phyloP scores from a whole-genome alignment of 2,797 vertebrate genomes.

The Danio tinwini region DNA sequence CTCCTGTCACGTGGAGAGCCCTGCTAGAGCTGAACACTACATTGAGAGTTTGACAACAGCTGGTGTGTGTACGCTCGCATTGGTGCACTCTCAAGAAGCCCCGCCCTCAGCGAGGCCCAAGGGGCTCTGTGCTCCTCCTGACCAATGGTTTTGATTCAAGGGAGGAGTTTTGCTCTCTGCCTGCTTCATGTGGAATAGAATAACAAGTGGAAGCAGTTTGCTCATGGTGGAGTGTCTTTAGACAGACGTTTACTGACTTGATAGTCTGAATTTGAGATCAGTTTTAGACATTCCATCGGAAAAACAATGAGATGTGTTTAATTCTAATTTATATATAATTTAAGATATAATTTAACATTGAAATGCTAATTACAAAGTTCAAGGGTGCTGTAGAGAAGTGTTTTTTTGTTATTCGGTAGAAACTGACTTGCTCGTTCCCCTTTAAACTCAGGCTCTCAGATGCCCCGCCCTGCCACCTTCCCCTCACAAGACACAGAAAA shows the following conservation, averaged over 20 bases:
- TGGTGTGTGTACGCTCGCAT: constrained; percentile 44
- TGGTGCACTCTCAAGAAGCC: constrained; percentile 17
- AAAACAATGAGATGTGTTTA: not conserved
- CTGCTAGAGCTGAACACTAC: constrained; percentile 59
- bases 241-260: not conserved
- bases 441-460: constrained; percentile 40
- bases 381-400: not conserved
- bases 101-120: constrained; percentile 31
- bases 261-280: not conserved
- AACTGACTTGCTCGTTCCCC: not conserved
- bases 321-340: no score
- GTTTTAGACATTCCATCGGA: constrained; percentile 7
- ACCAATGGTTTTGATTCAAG: constrained; percentile 48
- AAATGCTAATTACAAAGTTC: not conserved
- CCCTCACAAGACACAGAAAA: constrained; percentile 38
- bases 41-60: constrained; percentile 62
- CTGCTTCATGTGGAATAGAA: constrained; percentile 7
- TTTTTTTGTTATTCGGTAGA: constrained; percentile 1
- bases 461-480: constrained; percentile 1
- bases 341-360: not conserved
- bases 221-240: constrained; percentile 22
- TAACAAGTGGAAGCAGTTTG: constrained; percentile 4
- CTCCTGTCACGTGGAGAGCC: constrained; percentile 56
- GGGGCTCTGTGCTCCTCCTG: constrained; percentile 38
- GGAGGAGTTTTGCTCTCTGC: constrained; percentile 26